Base-by-base conservation (phyloP, 1,140 invertebrate species). In the Euwallacea similis region DNA sequence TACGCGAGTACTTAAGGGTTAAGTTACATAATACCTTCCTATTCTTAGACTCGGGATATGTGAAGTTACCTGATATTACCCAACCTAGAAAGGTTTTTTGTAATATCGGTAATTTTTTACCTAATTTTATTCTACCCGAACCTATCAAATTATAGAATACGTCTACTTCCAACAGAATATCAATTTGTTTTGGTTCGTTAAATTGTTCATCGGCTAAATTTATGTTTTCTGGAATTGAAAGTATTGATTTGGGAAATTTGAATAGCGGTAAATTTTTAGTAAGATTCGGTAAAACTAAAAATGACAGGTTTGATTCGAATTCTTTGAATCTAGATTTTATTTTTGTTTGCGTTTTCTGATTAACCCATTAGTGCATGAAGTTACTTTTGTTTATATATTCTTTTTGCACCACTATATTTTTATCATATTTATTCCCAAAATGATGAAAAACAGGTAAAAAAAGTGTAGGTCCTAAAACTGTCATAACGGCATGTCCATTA, bases 61-160 rank as follows among this genome's bases (percentile, higher is more conserved):
- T 59, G 58, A 72, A 42, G 3, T 8, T 44, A 9, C 69, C 69
- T 9, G 44, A 44, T 13, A 76, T 41, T 50, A 77, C 71, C 76
- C 77, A 80, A 11, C 77, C 79, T 15, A 81, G 71, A 21, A 73
- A 33, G 2, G 76, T 79, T 74, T 81, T 15, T 62, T 76, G 77
- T 13, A 81, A 42, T 13, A 56, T 70, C 3, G 74, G 76, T n/a
- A 73, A 46, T 13, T 73, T 71, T 11, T 58, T 66, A 46, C 72
- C 76, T 46, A 75, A 64, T 46, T 73, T 77, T 21, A 78, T 76
- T 70, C 72, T 66, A n/a, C 76, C 76, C 7, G 50, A 63, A 46
- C 69, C 66, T 0, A 81, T 50, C 42, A 81, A 50, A 7, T 77
- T 66, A 70, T 76, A 80, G 72, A 79, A 80, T 21, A 74, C 41